Conservation (phyloP, 1,140 invertebrate genomes). For the Saccostrea glomerata region DNA sequence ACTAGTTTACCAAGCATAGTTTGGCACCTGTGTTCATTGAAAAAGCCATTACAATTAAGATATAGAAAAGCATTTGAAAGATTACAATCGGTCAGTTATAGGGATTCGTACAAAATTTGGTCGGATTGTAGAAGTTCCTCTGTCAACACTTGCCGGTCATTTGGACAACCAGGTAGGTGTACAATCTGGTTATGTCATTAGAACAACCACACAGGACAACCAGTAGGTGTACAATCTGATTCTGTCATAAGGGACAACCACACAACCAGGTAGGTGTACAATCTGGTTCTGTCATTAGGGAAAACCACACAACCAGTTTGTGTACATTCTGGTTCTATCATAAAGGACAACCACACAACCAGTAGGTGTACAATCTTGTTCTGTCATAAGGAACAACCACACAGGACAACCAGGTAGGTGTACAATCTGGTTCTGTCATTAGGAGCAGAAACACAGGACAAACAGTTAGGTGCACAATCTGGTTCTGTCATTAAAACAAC, state of each 20-base stretch:
- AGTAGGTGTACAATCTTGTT: too few relatives aligned
- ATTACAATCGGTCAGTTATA: too few relatives aligned
- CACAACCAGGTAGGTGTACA: conserved; percentile 65
- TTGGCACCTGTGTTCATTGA: too few relatives aligned
- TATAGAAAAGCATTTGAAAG: too few relatives aligned
- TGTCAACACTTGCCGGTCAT: too few relatives aligned
- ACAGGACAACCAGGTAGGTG: conserved; percentile 65
- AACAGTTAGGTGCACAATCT: conserved; percentile 62
- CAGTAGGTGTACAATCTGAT: conserved; percentile 64
- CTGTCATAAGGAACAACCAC: conserved; percentile 76
- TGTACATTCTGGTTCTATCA: too few relatives aligned
- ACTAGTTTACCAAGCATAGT: too few relatives aligned
- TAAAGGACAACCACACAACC: too few relatives aligned
- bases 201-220: conserved; percentile 67
- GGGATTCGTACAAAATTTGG: too few relatives aligned
- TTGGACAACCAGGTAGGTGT: conserved; percentile 67
- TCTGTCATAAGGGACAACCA: conserved; percentile 76
- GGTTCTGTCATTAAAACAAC: conserved; percentile 77
- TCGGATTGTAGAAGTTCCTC: too few relatives aligned
- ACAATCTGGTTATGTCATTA: conserved; percentile 75
- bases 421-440: conserved; percentile 75
- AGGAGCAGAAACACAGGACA: conserved; percentile 65
- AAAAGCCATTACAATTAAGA: too few relatives aligned
- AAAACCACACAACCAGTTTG: too few relatives aligned
- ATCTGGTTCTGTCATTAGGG: conserved; percentile 77